phyloP scores from a whole-genome alignment of 2,797 vertebrate genomes.

The Thaleichthys pacificus region DNA sequence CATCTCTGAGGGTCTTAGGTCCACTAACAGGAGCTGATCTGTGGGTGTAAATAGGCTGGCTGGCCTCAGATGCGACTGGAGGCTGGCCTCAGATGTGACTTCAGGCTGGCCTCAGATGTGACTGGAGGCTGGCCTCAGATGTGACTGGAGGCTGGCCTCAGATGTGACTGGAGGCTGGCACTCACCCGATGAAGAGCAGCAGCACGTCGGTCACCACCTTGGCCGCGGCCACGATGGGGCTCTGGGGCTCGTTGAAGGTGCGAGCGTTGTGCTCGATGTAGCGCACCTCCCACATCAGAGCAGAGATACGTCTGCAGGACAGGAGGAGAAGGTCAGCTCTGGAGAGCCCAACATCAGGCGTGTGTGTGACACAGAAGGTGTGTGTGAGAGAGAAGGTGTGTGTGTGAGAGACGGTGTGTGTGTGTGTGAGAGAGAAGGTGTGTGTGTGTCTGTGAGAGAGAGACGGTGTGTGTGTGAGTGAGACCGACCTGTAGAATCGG shows the following conservation, averaged over 20 bases:
- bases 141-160: no score
- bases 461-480: slow-evolving; percentile 6
- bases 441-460: neutral
- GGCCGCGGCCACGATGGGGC: slow-evolving; percentile 93
- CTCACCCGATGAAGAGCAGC: slow-evolving; percentile 92
- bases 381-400: no score
- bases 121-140: no score
- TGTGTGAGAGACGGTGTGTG: neutral
- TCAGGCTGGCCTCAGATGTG: no score
- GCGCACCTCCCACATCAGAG: slow-evolving; percentile 98
- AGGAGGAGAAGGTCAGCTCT: slow-evolving; percentile 8
- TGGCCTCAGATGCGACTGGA: no score
- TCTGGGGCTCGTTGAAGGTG: slow-evolving; percentile 97
- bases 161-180: neutral
- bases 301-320: slow-evolving; percentile 88
- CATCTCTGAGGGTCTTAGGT: no score
- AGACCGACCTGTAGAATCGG: slow-evolving; percentile 89
- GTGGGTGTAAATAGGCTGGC: no score
- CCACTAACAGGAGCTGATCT: no score
- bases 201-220: slow-evolving; percentile 94
- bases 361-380: no score
- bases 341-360: no score
- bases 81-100: no score
- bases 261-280: slow-evolving; percentile 98
- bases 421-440: neutral